Evolutionary conservation across 2,797 vertebrate genomes (phyloP).

Genomic region (Pangasius djambal): DNA sequence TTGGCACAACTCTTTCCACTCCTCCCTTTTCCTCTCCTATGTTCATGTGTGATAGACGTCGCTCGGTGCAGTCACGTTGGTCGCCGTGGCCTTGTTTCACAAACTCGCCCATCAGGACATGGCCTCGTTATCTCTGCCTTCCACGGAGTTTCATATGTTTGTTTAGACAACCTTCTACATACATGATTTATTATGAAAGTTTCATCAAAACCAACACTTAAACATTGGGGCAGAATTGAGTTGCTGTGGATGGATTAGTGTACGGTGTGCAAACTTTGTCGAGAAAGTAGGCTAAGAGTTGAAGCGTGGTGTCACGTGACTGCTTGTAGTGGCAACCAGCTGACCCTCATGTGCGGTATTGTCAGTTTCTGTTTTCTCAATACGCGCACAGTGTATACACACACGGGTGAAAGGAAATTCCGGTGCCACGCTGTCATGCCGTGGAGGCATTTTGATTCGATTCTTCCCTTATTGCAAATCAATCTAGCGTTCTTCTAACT

Average conservation of each 20-base stretch:
- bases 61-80: not conserved
- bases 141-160: not conserved
- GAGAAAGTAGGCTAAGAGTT: not conserved
- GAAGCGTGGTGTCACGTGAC: not conserved
- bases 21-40: slow-evolving; percentile 22
- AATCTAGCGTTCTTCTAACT: not conserved
- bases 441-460: not conserved
- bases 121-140: not conserved
- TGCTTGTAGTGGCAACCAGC: not conserved
- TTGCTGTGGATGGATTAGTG: not conserved
- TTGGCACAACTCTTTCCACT: slow-evolving; percentile 41
- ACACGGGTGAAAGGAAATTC: not conserved
- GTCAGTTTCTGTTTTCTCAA: not conserved
- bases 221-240: not conserved
- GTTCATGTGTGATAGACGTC: not conserved
- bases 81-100: not conserved
- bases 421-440: not conserved
- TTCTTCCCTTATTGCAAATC: not conserved
- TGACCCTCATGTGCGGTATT: not conserved
- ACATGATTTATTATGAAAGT: not conserved
- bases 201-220: not conserved
- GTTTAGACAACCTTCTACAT: not conserved
- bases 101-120: not conserved
- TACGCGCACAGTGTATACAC: not conserved
- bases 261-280: not conserved